Percentiles rank a stretch among this genome's conserved stretches.
These are phyloP conservation scores for Drosophila paulistorum DNA, from an alignment of 1,140 invertebrate genomes.

Conservation along the genomic window DNA sequence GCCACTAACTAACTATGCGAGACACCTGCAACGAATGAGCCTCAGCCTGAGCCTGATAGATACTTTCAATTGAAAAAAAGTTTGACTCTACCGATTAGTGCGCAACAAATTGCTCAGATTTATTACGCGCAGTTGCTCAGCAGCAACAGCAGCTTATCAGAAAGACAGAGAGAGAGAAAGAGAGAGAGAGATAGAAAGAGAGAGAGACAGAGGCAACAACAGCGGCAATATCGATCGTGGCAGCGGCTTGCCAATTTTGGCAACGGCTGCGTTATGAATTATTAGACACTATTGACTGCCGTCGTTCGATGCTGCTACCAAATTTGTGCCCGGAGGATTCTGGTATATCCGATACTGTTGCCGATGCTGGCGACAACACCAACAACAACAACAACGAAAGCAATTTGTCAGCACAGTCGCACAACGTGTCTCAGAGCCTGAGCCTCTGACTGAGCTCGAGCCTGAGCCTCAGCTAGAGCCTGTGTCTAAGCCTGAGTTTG, in stretches of 20 bases:
- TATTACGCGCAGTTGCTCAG: conserved; percentile 58
- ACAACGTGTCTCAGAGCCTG: conserved; percentile 61
- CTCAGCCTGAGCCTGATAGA: conserved; percentile 41
- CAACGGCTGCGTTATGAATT: conserved; percentile 76
- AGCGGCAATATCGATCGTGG: conserved; percentile 5
- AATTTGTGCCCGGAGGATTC: conserved; percentile 75
- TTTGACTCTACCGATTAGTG: conserved; percentile 68
- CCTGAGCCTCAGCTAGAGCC: conserved; percentile 41
- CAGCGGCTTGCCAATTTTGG: conserved; percentile 70
- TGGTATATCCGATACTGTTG: conserved; percentile 50
- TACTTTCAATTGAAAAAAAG: conserved; percentile 70
- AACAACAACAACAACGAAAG: conserved; percentile 49
- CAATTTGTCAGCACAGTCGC: conserved; percentile 74
- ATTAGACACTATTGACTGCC: conserved; percentile 80
- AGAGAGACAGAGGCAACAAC: conserved; percentile 3
- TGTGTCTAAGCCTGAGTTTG: conserved; percentile 53
- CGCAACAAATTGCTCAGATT: conserved; percentile 78
- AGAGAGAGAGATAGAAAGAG: neutral
- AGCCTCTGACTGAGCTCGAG: conserved; percentile 22
- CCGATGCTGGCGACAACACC: conserved; percentile 63
- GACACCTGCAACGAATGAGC: conserved; percentile 70
- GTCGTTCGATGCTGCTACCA: conserved; percentile 73
- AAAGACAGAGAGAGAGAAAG: no score
- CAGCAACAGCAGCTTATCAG: conserved; percentile 14
- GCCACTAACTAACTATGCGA: conserved; percentile 30